Conservation (phyloP, 2,888 invertebrate genomes). For the Oligia strigilis region DNA sequence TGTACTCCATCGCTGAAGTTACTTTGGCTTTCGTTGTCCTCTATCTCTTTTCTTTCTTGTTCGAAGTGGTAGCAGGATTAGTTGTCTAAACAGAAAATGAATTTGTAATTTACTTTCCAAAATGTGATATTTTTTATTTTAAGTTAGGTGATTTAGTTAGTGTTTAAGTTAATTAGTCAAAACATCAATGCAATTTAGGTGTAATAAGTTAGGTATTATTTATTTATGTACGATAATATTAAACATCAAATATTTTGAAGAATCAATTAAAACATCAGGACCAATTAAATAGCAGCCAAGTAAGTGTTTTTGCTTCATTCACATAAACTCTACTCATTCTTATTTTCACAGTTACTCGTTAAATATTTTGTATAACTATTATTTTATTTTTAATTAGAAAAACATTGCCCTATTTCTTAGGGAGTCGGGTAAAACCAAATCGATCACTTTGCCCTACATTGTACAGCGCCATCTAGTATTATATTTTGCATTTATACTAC, state of each 20-base stretch:
- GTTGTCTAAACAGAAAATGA: slow-evolving; percentile 76
- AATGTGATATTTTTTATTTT: slow-evolving; percentile 83
- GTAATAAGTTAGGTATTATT: slow-evolving; percentile 61
- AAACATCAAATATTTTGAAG: slow-evolving; percentile 47
- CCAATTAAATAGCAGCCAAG: slow-evolving; percentile 38
- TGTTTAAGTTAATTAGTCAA: slow-evolving; percentile 79
- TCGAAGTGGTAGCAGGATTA: slow-evolving; percentile 87
- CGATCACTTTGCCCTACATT: neutral
- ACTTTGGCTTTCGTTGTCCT: slow-evolving; percentile 86
- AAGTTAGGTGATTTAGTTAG: slow-evolving; percentile 72
- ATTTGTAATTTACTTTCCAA: slow-evolving; percentile 69
- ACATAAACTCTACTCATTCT: neutral
- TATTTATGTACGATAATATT: slow-evolving; percentile 51
- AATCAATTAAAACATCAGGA: slow-evolving; percentile 24
- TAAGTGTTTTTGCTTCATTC: slow-evolving; percentile 45
- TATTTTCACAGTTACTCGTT: neutral
- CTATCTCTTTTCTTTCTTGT: slow-evolving; percentile 86
- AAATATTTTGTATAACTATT: neutral
- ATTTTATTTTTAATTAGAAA: neutral
- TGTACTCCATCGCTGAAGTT: slow-evolving; percentile 88
- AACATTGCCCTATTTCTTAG: neutral
- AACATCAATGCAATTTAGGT: slow-evolving; percentile 84
- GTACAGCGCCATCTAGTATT: slow-evolving; percentile 51
- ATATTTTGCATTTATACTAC: neutral
- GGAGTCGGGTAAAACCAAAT: neutral